phyloP scores from a whole-genome alignment of 2,113 vertebrate species.

The Hemiscyllium ocellatum region DNA sequence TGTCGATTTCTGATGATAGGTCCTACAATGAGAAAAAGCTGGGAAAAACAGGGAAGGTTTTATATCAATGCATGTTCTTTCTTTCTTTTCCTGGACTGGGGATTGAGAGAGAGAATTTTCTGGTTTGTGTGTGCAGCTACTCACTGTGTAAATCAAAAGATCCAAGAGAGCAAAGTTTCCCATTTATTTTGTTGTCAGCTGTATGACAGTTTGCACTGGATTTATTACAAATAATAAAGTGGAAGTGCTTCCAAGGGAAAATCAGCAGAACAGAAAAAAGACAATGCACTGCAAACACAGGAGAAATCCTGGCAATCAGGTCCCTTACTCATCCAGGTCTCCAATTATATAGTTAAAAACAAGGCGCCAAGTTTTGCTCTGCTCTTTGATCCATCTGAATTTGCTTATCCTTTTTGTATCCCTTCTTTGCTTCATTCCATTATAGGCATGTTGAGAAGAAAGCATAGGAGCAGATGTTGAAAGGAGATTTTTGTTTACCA shows the following conservation, averaged over 20 bases:
- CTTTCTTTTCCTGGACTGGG: neutral
- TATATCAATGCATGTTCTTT: neutral
- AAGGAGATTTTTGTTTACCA: neutral
- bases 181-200: conserved; percentile 15
- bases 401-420: neutral
- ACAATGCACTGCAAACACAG: neutral
- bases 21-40: neutral
- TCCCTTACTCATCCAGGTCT: neutral
- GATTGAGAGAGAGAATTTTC: neutral
- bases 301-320: neutral
- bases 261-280: neutral
- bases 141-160: neutral
- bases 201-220: conserved; percentile 17
- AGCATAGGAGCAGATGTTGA: neutral
- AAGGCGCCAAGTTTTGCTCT: neutral
- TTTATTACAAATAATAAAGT: conserved; percentile 23
- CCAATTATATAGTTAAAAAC: neutral
- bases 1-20: neutral
- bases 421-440: neutral
- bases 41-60: neutral
- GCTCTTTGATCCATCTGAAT: neutral
- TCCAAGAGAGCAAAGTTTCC: neutral
- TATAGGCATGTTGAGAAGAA: neutral
- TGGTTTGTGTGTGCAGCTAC: neutral
- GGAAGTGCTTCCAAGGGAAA: neutral